Base-by-base conservation (phyloP, 1,140 invertebrate species). In the Psix sp. region DNA sequence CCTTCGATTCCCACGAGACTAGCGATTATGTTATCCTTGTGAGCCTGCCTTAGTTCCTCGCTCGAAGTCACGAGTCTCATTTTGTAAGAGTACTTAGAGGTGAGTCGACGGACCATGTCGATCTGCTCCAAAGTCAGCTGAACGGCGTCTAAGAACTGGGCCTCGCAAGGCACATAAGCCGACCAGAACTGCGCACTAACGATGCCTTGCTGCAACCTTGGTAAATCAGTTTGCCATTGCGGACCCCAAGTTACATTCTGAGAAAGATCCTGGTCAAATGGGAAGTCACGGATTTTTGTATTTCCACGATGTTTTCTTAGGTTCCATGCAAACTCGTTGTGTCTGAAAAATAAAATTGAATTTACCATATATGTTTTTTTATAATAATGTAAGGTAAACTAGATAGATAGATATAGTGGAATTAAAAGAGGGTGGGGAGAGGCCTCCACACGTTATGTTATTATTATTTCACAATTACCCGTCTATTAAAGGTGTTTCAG, bases 281-380 rank as follows among this genome's bases (percentile, higher is more conserved):
- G 89, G 73, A 94, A 92, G 56, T 93, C 91, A 66, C 89, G 89
- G 20, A 93, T 88, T 76, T 92, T 91, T 81, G 89, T 79, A 77
- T 90, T 93, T 52, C 92, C 91, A 1, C 92, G 88, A 73, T 93
- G 93, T 79, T 93, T 93, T 31, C 93, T 86, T 21, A 94, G 91
- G 71, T 94, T 94, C 93, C 93, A 95, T 0, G 94, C 92, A 18
- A 96, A 87, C 80, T 96, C 94, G 84, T 96, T 96, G 85, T 95
- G 94, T 9, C 86, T 86, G 48, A 9, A 24, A 46, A 24, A 56
- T 2, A 57, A 57, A 33, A 36, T 29, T 57, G 4, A 0, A 52
- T 2, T 21, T 24, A 33, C 31, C 18, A 11, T 38, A 39, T 21
- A 38, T 36, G 14, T 24, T 21, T 39, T 4, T n/a, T n/a, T n/a